These are phyloP conservation scores for Mirounga angustirostris DNA, from an alignment of 2,113 vertebrate species.

Conservation along the genomic window DNA sequence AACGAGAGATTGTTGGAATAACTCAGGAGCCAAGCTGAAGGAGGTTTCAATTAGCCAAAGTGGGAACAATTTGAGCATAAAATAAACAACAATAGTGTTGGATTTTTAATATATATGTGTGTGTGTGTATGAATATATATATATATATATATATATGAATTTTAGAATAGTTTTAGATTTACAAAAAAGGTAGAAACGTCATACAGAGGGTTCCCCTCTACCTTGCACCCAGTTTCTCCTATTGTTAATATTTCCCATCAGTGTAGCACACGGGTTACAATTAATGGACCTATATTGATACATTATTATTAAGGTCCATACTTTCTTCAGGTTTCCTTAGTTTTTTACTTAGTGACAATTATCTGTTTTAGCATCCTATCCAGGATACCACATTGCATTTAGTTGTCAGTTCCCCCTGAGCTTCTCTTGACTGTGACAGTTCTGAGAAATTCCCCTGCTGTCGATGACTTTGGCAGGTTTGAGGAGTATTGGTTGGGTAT, in stretches of 20 bases:
- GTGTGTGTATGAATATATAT: no score
- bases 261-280: neutral
- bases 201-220: neutral
- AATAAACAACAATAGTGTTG: conserved; percentile 14
- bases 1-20: neutral
- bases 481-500: neutral
- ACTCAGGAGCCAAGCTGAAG: neutral
- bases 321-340: neutral
- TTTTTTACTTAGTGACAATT: neutral
- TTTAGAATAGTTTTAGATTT: conserved; percentile 40
- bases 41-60: neutral
- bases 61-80: conserved; percentile 3
- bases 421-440: neutral
- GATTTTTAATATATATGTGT: neutral
- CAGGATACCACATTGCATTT: neutral
- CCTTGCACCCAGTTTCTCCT: neutral
- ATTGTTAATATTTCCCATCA: neutral
- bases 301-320: neutral
- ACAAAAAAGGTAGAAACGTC: neutral
- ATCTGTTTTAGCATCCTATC: neutral
- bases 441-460: neutral
- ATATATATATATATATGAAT: neutral
- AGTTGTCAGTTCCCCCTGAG: neutral
- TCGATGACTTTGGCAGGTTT: conserved; percentile 7
- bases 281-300: neutral